Conservation (phyloP, 2,888 invertebrate genomes). For the Calameuta idolon region DNA sequence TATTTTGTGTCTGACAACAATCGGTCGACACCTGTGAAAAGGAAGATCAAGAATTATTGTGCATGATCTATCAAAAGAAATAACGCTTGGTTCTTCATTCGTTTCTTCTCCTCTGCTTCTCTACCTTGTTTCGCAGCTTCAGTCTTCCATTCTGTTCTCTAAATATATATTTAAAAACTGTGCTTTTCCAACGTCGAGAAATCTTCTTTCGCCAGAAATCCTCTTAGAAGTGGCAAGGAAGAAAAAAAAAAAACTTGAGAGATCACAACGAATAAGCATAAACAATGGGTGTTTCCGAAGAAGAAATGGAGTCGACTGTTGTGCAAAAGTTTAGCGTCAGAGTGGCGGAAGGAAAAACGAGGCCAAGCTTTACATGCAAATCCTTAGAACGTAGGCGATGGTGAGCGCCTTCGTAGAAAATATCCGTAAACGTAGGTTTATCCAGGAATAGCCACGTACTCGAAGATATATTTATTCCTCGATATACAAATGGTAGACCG, state of each 20-base stretch:
- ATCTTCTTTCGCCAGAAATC: neutral
- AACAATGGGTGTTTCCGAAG: neutral
- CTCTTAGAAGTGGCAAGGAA: neutral
- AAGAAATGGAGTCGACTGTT: neutral
- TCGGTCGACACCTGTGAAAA: no score
- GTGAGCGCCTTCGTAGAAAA: neutral
- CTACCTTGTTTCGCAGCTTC: neutral
- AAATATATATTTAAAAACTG: neutral
- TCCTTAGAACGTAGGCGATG: neutral
- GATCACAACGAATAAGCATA: neutral
- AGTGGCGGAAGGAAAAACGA: neutral
- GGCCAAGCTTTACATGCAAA: neutral
- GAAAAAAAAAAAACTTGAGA: neutral
- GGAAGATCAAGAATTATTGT: neutral
- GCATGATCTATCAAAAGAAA: neutral
- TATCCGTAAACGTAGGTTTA: neutral
- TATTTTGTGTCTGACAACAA: no score
- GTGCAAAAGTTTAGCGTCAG: neutral
- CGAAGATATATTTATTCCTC: neutral
- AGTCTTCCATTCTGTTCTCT: neutral
- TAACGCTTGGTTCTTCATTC: neutral
- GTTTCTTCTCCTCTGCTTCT: neutral
- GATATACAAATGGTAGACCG: neutral
- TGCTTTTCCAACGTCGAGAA: neutral
- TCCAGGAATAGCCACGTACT: neutral